Evolutionary conservation across 2,888 invertebrate genomes (phyloP).

Genomic region (Callyntrura sp.): DNA sequence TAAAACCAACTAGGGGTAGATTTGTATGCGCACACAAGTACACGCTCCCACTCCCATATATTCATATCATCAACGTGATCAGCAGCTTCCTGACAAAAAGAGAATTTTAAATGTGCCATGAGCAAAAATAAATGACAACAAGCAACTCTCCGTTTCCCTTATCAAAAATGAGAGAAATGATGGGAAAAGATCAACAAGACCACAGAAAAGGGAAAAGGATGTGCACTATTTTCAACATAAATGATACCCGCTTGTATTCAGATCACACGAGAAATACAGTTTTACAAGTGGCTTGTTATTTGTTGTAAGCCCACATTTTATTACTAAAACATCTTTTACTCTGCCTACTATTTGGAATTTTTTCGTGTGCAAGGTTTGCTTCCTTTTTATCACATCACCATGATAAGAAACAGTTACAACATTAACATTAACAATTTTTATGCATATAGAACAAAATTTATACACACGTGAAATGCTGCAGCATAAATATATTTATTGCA

Average conservation of each 20-base stretch:
- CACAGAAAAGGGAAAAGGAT: constrained; percentile 50
- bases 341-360: constrained; percentile 26
- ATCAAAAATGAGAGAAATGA: constrained; percentile 49
- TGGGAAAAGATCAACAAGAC: constrained; percentile 51
- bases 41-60: too few relatives aligned
- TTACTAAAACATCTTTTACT: constrained; percentile 13
- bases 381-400: not conserved
- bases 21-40: too few relatives aligned
- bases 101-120: constrained; percentile 16
- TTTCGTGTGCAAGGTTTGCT: too few relatives aligned
- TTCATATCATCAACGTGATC: too few relatives aligned
- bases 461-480: constrained; percentile 21
- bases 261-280: constrained; percentile 18
- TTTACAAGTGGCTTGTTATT: too few relatives aligned
- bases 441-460: constrained; percentile 32
- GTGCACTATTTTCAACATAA: not conserved
- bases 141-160: constrained; percentile 26
- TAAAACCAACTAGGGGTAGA: too few relatives aligned
- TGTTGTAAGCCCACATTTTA: constrained; percentile 28
- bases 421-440: constrained; percentile 28
- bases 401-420: constrained; percentile 35
- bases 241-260: not conserved
- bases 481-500: not conserved
- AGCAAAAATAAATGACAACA: constrained; percentile 42
- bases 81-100: constrained; percentile 29